Evolutionary conservation across 2,113 vertebrate genomes (phyloP), one percentile per base, ranked within the genome.

Genomic region (Pteronura brasiliensis): DNA sequence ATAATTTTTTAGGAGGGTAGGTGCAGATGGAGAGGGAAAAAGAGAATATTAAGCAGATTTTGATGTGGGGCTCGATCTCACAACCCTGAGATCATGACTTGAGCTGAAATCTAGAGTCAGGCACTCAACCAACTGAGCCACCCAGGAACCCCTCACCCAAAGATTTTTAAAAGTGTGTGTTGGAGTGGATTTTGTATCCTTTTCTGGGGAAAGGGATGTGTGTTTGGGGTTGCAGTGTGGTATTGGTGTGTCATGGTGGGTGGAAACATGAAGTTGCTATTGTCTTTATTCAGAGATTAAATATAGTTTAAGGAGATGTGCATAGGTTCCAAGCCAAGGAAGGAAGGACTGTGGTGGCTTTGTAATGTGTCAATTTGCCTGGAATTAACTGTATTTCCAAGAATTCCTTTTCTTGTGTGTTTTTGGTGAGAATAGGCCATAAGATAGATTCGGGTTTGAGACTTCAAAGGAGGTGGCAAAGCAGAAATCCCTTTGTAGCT

Each of bases 1-100:
- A 44, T 10, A 57, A 1, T 83, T 61, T n/a, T 67, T 67, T 69
- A 15, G 31, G 31, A 2, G 65, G 17, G 15, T 34, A 18, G 65
- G 65, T 7, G 31, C 15, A 69, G 65, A n/a, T 34, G 65, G 7
- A 67, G 65, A 69, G 17, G 65, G 65, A 20, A 34, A n/a, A 7
- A 69, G 15, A 69, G 15, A 69, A n/a, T 69, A 34, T 69, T 18
- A 18, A 69, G 34, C 34, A n/a, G 7, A 18, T 31, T 67, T 15
- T 3, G 0, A n/a, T 18, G 34, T 18, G 7, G 7, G 34, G 29
- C 65, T 18, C 1, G 1, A 34, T n/a, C 65, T n/a, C 15, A 67
- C 34, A 34, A 67, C 31, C 65, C 65, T 34, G 31, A n/a, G 65
- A n/a, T n/a, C 65, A n/a, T n/a, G 65, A n/a, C 65, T 15, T 67